A percentile compares a stretch with the other conserved stretches of the same genome.
These are phyloP conservation scores for Sylvilagus bachmani DNA, from an alignment of 2,113 vertebrate genomes.

Conservation along the genomic window DNA sequence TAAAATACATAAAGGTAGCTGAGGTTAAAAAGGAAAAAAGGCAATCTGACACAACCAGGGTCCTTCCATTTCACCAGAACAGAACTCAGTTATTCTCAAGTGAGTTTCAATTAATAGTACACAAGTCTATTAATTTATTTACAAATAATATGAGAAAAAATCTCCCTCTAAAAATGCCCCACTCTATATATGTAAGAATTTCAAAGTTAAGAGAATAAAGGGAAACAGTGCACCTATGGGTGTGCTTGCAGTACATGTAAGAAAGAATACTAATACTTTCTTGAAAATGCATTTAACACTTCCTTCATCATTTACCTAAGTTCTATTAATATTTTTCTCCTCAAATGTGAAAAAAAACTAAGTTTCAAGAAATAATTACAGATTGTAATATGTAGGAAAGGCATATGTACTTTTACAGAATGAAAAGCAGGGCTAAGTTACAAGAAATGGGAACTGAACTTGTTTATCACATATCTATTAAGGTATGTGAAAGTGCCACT, in stretches of 20 bases:
- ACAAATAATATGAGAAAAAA: background rate
- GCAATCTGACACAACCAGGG: background rate
- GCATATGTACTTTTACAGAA: constrained; percentile 14
- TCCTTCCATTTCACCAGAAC: background rate
- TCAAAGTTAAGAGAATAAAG: constrained; percentile 58
- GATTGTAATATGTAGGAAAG: background rate
- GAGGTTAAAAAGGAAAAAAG: constrained; percentile 18
- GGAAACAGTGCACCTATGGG: background rate
- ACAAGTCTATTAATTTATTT: constrained; percentile 9
- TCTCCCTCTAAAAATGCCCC: background rate
- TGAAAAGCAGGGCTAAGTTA: constrained; percentile 55
- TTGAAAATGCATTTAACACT: background rate
- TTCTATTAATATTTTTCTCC: constrained; percentile 45
- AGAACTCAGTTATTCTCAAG: constrained; percentile 15
- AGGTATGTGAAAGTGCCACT: background rate
- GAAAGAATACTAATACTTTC: background rate
- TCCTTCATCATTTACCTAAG: constrained; percentile 41
- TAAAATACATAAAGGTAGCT: constrained; percentile 60
- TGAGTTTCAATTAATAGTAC: background rate
- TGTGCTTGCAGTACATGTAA: background rate
- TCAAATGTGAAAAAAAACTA: constrained; percentile 28
- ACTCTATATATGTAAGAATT: constrained; percentile 5
- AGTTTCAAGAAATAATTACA: constrained; percentile 8
- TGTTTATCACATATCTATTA: background rate
- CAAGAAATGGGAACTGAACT: constrained; percentile 40